Base-by-base conservation (phyloP, 2,113 vertebrate genomes). In the Menura novaehollandiae region DNA sequence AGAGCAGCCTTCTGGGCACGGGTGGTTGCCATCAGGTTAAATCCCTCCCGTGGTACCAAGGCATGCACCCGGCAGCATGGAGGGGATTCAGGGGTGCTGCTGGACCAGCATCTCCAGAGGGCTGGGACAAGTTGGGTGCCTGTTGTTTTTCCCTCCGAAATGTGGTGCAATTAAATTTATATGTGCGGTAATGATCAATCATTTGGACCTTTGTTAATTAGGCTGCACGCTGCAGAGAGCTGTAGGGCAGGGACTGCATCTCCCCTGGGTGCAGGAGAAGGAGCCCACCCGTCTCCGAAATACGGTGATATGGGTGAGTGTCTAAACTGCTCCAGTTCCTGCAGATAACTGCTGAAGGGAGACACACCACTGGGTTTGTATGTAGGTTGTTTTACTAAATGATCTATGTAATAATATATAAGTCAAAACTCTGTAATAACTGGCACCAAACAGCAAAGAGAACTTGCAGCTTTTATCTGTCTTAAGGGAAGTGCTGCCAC, bases 371-470 rank as follows among this genome's bases (percentile, higher is more conserved):
- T 60, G 85, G 82, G 64, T 83, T 77, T 83, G 51, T 33, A 56
- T 71, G 82, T 47, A 84, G 88, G 92, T 91, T 95, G 95, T 96
- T 96, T 94, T 94, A 97, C 95, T 96, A 96, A 96, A 77, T 93
- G 95, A 84, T 96, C 92, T 95, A 43, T 30, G 85, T 97, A 96
- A 86, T 96, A 97, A 96, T 95, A 85, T 55, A 84, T 85, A 96
- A 97, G 95, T 95, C 93, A 83, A 92, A 97, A 91, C 88, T 94
- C 76, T 21, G 39, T 60, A 62, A 94, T 93, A 95, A 92, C 86
- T 93, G 91, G 88, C 88, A 93, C 85, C 86, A 96, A 93, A 93
- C 82, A 92, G 94, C 82, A 95, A 80, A 93, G 85, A 93, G 93
- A 97, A 73, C 56, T 73, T 18, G 10, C 84, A 43, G 78, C 78